Base-by-base conservation (phyloP, 2,888 invertebrate species). In the Junonia oenone region DNA sequence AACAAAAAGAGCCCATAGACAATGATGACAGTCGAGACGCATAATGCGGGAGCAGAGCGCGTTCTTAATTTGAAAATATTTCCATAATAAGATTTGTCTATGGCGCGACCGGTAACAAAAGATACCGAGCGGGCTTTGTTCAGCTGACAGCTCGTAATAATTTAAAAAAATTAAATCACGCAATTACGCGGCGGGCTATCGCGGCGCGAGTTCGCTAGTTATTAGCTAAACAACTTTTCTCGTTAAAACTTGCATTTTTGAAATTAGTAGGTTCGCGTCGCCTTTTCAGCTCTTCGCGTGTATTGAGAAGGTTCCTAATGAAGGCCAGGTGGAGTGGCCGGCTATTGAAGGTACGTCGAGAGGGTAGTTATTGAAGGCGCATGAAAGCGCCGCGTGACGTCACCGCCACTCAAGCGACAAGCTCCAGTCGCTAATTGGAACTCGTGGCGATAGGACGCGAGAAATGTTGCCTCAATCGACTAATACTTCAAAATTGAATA, bases 81-180 rank as follows among this genome's bases (percentile, higher is more conserved):
- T 89, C 86, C 87, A 88, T 88, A 88, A 89, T 89, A 89, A 88
- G 88, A 88, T 90, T 88, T 88, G 88, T 88, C 89, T 88, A 89
- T 88, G 84, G 83, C 76, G 76, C 78, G 81, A 76, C 80, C 76
- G 76, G 76, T 72, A 79, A 88, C 87, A 88, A 89, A 88, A 88
- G 87, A 73, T 67, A 68, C 65, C 69, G 68, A 67, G 71, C 68
- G 68, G 62, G 72, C 83, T 87, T 87, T 87, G 88, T 89, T 83
- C 71, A 63, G 67, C 66, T 78, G 81, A 80, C 83, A 80, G 81
- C 73, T 74, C 73, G 76, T 81, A 76, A 87, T 86, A 81, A 83
- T 83, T 83, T 75, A 75, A 80, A 77, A 81, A 83, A 81, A 67
- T 65, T 80, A 78, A 80, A 81, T 80, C 75, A 76, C 65, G 73